These are phyloP conservation scores for Ficedula albicollis DNA, from an alignment of 2,797 vertebrate species.

Conservation along the genomic window DNA sequence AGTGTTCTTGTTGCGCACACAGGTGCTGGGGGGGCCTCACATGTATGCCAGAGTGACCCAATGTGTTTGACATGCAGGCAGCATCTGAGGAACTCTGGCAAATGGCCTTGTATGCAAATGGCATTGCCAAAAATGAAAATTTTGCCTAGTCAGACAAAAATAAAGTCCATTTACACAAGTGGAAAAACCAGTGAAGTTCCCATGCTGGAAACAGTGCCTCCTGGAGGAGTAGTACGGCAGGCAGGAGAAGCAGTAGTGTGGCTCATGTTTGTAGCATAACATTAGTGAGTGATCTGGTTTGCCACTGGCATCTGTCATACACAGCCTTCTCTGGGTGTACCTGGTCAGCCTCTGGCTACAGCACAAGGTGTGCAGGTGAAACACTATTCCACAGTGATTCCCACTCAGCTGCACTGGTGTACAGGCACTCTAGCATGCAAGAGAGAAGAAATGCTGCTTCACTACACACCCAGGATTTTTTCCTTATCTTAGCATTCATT, in stretches of 20 bases:
- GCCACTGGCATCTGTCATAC: no score
- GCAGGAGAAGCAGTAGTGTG: background rate
- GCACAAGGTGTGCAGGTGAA: background rate
- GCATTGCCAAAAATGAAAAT: background rate
- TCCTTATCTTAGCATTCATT: background rate
- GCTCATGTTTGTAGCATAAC: accelerated
- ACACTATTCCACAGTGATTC: background rate
- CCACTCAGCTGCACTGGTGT: background rate
- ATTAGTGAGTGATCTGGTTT: background rate
- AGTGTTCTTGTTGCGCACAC: background rate
- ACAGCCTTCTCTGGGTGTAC: accelerated
- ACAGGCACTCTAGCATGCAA: accelerated
- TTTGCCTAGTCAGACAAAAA: background rate
- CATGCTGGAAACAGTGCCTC: background rate
- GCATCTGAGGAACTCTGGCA: background rate
- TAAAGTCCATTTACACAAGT: background rate
- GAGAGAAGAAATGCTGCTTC: background rate
- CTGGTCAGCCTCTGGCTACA: background rate
- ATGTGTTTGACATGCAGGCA: background rate
- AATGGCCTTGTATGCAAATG: no score
- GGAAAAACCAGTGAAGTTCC: background rate
- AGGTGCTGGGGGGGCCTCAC: background rate
- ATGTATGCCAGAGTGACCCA: background rate
- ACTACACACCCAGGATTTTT: background rate
- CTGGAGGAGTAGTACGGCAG: background rate